These are phyloP conservation scores for Ailuropoda melanoleuca DNA, from an alignment of 2,113 vertebrate genomes.

Conservation along the genomic window DNA sequence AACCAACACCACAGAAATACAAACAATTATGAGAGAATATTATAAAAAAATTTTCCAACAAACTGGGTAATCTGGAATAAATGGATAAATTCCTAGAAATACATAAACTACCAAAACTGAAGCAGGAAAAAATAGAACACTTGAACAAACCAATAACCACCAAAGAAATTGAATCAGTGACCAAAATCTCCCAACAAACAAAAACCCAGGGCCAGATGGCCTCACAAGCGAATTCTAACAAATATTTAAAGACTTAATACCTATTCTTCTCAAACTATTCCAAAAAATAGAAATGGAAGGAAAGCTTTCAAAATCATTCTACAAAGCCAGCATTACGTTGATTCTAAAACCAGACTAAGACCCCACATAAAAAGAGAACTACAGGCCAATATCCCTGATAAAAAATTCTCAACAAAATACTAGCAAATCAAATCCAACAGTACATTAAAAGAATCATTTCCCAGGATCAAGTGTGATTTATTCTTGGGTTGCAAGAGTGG, in stretches of 20 bases:
- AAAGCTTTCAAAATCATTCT: neutral
- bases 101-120: neutral
- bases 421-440: neutral
- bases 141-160: neutral
- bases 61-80: neutral
- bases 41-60: neutral
- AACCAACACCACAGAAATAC: neutral
- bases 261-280: neutral
- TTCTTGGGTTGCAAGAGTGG: neutral
- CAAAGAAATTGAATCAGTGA: neutral
- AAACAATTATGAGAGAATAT: neutral
- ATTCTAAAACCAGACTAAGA: neutral
- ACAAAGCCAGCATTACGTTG: neutral
- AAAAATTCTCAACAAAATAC: neutral
- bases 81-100: neutral
- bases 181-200: neutral
- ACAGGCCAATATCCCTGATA: neutral
- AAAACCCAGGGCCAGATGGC: neutral
- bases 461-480: neutral
- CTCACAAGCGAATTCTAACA: neutral
- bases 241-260: neutral
- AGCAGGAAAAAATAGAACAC: neutral
- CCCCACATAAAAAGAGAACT: neutral
- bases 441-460: neutral
- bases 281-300: neutral